Evolutionary conservation across 2,113 vertebrate genomes (phyloP).

Genomic region (Conger conger): DNA sequence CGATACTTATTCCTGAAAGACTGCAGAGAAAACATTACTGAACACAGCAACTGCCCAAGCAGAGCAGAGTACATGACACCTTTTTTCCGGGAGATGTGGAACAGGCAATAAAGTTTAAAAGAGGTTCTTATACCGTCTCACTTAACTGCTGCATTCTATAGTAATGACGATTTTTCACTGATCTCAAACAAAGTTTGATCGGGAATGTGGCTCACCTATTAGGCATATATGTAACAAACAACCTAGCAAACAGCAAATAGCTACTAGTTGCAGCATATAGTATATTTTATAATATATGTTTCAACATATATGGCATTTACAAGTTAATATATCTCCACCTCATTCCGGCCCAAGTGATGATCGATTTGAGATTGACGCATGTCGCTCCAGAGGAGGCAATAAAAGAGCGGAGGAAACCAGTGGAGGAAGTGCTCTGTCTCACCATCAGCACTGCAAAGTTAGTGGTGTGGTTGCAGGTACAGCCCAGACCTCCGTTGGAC

Average conservation of each 20-base stretch:
- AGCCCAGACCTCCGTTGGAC: constrained; percentile 33
- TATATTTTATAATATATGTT: too few relatives aligned
- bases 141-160: neutral
- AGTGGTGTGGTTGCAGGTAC: constrained; percentile 69
- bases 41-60: neutral
- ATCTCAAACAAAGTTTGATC: neutral
- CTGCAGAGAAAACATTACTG: constrained; percentile 35
- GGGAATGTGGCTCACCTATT: neutral
- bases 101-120: too few relatives aligned
- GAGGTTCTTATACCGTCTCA: too few relatives aligned
- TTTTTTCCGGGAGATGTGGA: too few relatives aligned
- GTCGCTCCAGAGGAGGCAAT: neutral
- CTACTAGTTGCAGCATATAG: neutral
- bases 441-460: constrained; percentile 75
- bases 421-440: constrained; percentile 3
- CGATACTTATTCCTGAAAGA: constrained; percentile 42
- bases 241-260: neutral
- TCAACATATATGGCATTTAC: too few relatives aligned
- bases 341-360: too few relatives aligned
- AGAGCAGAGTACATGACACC: too few relatives aligned
- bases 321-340: too few relatives aligned
- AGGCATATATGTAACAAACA: neutral
- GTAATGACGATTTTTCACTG: neutral
- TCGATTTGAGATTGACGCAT: too few relatives aligned
- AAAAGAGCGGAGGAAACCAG: neutral